Evolutionary conservation across 92 coral and sea anemone species (phyloP).

Genomic region (Bergia puertoricense): DNA sequence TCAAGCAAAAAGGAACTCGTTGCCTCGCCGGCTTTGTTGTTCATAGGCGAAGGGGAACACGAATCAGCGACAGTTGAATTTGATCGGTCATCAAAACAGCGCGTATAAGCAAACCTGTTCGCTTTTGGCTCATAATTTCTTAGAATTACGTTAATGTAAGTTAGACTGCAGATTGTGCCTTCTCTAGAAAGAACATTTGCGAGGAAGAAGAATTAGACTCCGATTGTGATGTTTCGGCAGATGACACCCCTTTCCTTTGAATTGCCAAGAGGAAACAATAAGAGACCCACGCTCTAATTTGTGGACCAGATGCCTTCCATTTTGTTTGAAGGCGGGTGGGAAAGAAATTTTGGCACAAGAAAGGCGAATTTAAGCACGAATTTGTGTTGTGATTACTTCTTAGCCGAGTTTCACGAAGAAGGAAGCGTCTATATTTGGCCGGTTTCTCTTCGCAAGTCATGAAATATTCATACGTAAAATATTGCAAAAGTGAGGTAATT

Average conservation of each 20-base stretch:
- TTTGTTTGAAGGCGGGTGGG: slow-evolving; percentile 17
- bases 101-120: slow-evolving; percentile 35
- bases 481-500: slow-evolving; percentile 83
- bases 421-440: slow-evolving; percentile 79
- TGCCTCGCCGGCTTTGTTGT: slow-evolving; percentile 97
- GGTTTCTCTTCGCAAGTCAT: slow-evolving; percentile 77
- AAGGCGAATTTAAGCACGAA: slow-evolving; percentile 38
- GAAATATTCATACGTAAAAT: slow-evolving; percentile 86
- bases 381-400: slow-evolving; percentile 48
- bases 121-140: slow-evolving; percentile 7
- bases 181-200: slow-evolving; percentile 34
- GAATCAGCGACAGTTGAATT: slow-evolving; percentile 59
- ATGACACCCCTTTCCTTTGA: slow-evolving; percentile 98
- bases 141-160: background rate
- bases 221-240: slow-evolving; percentile 87
- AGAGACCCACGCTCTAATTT: slow-evolving; percentile 88
- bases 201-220: slow-evolving; percentile 63
- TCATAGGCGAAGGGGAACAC: slow-evolving; percentile 75
- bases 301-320: slow-evolving; percentile 70
- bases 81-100: slow-evolving; percentile 30
- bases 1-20: slow-evolving; percentile 54
- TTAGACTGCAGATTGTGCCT: slow-evolving; percentile 20
- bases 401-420: slow-evolving; percentile 49
- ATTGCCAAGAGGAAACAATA: slow-evolving; percentile 84
- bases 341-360: slow-evolving; percentile 14